Evolutionary conservation across 2,888 invertebrate species (phyloP), one percentile per base, ranked within the genome.

Genomic region (Drosophila infuscata): DNA sequence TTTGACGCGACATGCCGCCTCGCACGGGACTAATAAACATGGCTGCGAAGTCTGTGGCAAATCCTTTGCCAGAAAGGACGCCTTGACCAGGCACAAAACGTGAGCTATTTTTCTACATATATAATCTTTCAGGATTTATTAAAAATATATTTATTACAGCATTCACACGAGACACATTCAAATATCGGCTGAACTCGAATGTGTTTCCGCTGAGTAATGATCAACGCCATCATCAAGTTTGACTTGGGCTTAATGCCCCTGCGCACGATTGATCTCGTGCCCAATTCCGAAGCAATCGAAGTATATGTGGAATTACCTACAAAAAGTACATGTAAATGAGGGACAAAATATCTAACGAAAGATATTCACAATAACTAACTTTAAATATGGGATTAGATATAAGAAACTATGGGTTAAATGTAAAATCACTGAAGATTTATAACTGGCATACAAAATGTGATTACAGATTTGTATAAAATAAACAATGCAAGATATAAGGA

Each of bases 11-110:
- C 79, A 79, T n/a, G 32, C 81, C 0, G 74, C 81, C 29, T 73
- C 78, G 7, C 80, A 67, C 30, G 36, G 1, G 15, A 74, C 60
- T 15, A 69, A 53, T n/a, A 81, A 73, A 29, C 60, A 67, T 36
- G 30, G 6, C 6, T 79, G 79, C 12, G 81, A 79, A 29, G 33
- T 25, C 3, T 79, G 79, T n/a, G 69, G 78, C 33, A 79, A 73
- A 32, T 65, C 79, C 4, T 79, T 79, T 56, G 73, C 79, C 1
- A 32, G 79, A 36, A 81, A 66, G 17, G 79, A 79, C 32, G 78
- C 79, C 0, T 35, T 79, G 5, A 73, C 52, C 1, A 51, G 79
- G 32, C 79, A 79, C 17, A 79, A 69, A 54, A 32, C 20, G 79
- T 81, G 29, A 57, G 60, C 15, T 35, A 11, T 17, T 41, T 1